These are phyloP conservation scores for Slavum lentiscoides DNA, from an alignment of 2,888 invertebrate genomes.

Conservation along the genomic window DNA sequence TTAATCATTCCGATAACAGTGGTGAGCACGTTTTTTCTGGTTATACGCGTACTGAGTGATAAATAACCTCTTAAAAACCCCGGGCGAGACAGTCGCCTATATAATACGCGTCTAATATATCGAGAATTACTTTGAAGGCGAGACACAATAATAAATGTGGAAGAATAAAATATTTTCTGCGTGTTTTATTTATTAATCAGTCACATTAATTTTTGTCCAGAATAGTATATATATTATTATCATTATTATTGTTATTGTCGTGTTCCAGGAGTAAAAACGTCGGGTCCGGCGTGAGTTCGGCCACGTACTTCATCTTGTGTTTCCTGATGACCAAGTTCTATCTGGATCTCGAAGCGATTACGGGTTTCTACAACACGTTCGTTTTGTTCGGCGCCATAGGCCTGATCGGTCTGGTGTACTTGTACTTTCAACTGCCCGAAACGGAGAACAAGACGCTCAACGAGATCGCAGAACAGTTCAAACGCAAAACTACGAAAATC, in stretches of 20 bases:
- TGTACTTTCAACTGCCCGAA: conserved; percentile 25
- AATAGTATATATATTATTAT: background rate
- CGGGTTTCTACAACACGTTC: conserved; percentile 41
- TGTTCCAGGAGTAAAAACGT: conserved; percentile 33
- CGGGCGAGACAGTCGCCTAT: too few relatives aligned
- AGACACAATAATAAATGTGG: too few relatives aligned
- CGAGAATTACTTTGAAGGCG: too few relatives aligned
- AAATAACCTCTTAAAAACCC: too few relatives aligned
- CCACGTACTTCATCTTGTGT: conserved; percentile 20
- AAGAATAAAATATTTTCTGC: too few relatives aligned
- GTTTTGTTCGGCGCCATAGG: conserved; percentile 5
- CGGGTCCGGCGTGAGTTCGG: conserved; percentile 26
- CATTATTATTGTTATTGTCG: background rate
- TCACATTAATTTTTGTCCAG: too few relatives aligned
- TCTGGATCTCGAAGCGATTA: conserved; percentile 13
- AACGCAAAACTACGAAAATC: background rate
- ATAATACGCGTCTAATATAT: too few relatives aligned
- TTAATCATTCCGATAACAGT: too few relatives aligned
- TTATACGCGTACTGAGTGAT: too few relatives aligned
- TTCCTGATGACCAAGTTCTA: conserved; percentile 41
- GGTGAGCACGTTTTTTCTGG: too few relatives aligned
- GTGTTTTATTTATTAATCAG: too few relatives aligned
- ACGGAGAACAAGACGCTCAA: conserved; percentile 30
- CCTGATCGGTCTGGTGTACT: conserved; percentile 13
- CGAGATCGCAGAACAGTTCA: conserved; percentile 36